Conservation (phyloP, 2,113 vertebrate species). For the Phycodurus eques region DNA sequence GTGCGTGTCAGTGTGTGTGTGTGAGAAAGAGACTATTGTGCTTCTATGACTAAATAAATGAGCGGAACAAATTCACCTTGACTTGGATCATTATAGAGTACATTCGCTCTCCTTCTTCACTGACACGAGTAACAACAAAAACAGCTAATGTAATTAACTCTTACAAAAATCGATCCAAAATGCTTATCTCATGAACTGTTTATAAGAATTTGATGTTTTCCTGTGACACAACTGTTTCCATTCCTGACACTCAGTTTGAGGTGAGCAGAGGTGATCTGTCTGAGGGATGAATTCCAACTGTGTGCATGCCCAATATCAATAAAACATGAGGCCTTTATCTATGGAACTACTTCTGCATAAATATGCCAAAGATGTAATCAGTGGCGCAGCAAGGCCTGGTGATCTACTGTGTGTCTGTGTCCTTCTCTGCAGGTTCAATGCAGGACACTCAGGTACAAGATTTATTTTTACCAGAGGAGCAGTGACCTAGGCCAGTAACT, state of each 20-base stretch:
- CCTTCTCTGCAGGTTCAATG: constrained; percentile 29
- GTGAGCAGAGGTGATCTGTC: background rate
- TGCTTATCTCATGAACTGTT: background rate
- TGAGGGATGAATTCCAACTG: constrained; percentile 28
- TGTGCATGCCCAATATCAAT: constrained; percentile 46
- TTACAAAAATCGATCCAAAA: background rate
- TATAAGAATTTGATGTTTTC: background rate
- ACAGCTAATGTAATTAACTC: background rate
- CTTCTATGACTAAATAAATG: no score
- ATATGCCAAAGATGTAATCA: constrained; percentile 60
- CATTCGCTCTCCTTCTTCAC: no score
- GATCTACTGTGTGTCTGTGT: constrained; percentile 38
- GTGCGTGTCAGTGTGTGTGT: no score
- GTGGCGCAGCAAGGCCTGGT: constrained; percentile 26
- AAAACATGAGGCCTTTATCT: constrained; percentile 63
- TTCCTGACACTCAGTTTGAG: background rate
- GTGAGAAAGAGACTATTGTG: no score
- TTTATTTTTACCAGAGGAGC: background rate
- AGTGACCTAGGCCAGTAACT: background rate
- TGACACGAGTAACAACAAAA: no score
- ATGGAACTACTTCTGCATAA: constrained; percentile 51
- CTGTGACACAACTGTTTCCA: background rate
- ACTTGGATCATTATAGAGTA: no score
- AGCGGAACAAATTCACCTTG: no score
- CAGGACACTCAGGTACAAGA: constrained; percentile 3